phyloP scores from a whole-genome alignment of 2,888 invertebrate genomes.

The Mythimna pallens region DNA sequence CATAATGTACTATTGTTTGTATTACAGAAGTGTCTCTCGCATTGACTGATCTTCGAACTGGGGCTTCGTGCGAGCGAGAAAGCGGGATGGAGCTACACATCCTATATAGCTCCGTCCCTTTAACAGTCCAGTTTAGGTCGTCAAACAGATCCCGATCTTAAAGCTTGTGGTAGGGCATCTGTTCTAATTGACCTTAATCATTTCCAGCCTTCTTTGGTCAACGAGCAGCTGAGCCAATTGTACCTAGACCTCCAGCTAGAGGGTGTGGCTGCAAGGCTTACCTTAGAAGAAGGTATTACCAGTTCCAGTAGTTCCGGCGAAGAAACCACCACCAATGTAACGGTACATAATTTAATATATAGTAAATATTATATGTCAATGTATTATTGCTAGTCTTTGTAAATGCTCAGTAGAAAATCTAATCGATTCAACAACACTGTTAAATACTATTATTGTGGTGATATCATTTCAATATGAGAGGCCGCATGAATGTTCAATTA shows the following conservation, averaged over 20 bases:
- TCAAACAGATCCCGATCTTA: too few relatives aligned
- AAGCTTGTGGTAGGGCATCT: not conserved
- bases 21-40: not conserved
- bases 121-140: too few relatives aligned
- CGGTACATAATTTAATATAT: constrained; percentile 51
- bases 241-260: constrained; percentile 93
- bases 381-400: not conserved
- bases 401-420: not conserved
- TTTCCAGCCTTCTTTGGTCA: constrained; percentile 92
- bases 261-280: constrained; percentile 90
- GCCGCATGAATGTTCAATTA: not conserved
- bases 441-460: not conserved
- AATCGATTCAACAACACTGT: not conserved
- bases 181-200: not conserved
- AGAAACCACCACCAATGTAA: constrained; percentile 67
- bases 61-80: too few relatives aligned
- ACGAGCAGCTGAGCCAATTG: constrained; percentile 93
- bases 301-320: constrained; percentile 90
- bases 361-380: not conserved
- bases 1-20: not conserved
- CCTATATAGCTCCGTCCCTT: too few relatives aligned
- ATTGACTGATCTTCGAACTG: not conserved
- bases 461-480: not conserved
- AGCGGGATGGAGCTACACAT: too few relatives aligned
- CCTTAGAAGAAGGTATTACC: constrained; percentile 91